Conservation (phyloP, 2,113 vertebrate species). For the Ardeotis arabs region DNA sequence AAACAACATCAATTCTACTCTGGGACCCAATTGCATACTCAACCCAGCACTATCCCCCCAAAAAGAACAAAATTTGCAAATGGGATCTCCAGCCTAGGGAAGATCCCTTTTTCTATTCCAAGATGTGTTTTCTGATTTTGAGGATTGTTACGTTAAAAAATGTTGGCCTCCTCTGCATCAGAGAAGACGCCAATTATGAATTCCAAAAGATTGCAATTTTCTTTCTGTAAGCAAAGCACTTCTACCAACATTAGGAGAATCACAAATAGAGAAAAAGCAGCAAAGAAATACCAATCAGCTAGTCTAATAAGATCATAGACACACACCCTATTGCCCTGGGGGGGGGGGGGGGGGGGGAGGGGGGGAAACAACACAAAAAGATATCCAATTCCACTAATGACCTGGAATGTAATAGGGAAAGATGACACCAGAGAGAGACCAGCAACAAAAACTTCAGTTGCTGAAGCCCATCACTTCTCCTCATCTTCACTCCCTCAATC, state of each 20-base stretch:
- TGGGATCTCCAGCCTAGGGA: not conserved
- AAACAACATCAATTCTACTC: not conserved
- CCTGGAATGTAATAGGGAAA: not conserved
- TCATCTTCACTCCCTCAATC: not conserved
- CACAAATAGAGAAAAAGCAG: not conserved
- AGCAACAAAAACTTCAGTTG: not conserved
- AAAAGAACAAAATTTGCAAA: not conserved
- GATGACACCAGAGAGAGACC: not conserved
- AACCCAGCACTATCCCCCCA: not conserved
- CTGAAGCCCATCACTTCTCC: not conserved
- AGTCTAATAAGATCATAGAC: not conserved
- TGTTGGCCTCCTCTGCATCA: not conserved
- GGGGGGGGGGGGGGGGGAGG: too few relatives aligned
- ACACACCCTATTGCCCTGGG: not conserved
- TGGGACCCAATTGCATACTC: not conserved
- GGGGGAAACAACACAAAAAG: too few relatives aligned
- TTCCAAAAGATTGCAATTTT: not conserved
- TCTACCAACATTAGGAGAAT: not conserved
- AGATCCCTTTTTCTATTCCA: not conserved
- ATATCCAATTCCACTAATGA: not conserved
- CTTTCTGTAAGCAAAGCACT: not conserved
- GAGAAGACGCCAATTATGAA: not conserved
- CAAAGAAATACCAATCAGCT: not conserved
- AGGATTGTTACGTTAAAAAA: not conserved
- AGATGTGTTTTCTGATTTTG: not conserved